A percentile compares a stretch with the other conserved stretches of the same genome.
phyloP scores from a whole-genome alignment of 2,797 vertebrate genomes.

The Mycteria americana region DNA sequence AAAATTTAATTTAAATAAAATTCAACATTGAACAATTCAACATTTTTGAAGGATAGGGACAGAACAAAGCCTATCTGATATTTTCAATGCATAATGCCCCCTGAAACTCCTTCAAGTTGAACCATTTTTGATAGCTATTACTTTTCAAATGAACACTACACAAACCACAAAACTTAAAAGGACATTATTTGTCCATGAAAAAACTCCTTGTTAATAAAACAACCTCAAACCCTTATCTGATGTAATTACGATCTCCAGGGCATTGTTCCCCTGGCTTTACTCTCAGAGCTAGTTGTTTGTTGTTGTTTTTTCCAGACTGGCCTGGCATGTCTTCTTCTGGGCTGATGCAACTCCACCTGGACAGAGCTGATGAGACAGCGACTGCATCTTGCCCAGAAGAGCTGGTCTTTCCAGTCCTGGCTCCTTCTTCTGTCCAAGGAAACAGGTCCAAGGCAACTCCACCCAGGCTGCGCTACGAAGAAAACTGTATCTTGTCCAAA shows the following conservation, averaged over 20 bases:
- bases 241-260: background rate
- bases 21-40: background rate
- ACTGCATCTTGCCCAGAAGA: background rate
- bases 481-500: background rate
- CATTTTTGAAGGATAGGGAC: background rate
- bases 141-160: background rate
- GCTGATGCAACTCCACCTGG: slow-evolving; percentile 30
- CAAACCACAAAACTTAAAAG: background rate
- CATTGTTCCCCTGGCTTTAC: background rate
- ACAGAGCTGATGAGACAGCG: background rate
- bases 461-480: background rate
- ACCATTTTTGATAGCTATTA: background rate
- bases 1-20: background rate
- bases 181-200: background rate
- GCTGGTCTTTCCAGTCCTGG: background rate
- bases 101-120: background rate
- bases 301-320: background rate
- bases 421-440: background rate
- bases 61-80: background rate
- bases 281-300: background rate
- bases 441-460: slow-evolving; percentile 25
- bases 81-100: background rate
- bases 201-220: background rate
- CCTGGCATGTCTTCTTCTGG: background rate
- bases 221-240: background rate